Conservation (phyloP, 2,797 vertebrate genomes). For the Lophius americanus region DNA sequence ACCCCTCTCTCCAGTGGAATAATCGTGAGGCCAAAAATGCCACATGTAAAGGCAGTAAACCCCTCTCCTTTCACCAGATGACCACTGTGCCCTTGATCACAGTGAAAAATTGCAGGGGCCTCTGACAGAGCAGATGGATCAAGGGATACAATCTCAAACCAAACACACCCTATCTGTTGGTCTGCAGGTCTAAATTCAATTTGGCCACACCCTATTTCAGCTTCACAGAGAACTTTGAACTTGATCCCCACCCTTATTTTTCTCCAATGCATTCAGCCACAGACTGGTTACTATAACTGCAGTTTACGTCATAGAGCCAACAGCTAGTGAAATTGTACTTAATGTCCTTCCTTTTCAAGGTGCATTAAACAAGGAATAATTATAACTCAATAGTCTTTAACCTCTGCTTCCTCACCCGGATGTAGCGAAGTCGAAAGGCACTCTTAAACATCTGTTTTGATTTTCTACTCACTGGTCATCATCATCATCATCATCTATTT, state of each 20-base stretch:
- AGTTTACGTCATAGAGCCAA: slow-evolving; percentile 36
- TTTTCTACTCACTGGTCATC: slow-evolving; percentile 9
- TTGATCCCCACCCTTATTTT: slow-evolving; percentile 54
- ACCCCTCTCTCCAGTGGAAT: slow-evolving; percentile 17
- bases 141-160: slow-evolving; percentile 49
- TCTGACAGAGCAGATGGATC: slow-evolving; percentile 58
- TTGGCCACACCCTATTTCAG: slow-evolving; percentile 56
- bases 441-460: too few relatives aligned
- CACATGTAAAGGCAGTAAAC: slow-evolving; percentile 40
- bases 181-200: slow-evolving; percentile 58
- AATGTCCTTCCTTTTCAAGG: slow-evolving; percentile 31
- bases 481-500: slow-evolving; percentile 7
- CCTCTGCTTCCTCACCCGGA: slow-evolving; percentile 22
- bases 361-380: slow-evolving; percentile 45
- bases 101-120: slow-evolving; percentile 69
- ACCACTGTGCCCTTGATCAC: slow-evolving; percentile 63
- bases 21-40: slow-evolving; percentile 27
- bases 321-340: slow-evolving; percentile 36
- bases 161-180: slow-evolving; percentile 60
- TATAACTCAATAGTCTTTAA: slow-evolving; percentile 42
- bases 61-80: slow-evolving; percentile 42
- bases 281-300: slow-evolving; percentile 5
- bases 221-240: slow-evolving; percentile 50
- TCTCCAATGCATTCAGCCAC: slow-evolving; percentile 17
- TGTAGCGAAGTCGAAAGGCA: slow-evolving; percentile 18